phyloP scores from a whole-genome alignment of 1,140 invertebrate species.

The Drosophila virilis region DNA sequence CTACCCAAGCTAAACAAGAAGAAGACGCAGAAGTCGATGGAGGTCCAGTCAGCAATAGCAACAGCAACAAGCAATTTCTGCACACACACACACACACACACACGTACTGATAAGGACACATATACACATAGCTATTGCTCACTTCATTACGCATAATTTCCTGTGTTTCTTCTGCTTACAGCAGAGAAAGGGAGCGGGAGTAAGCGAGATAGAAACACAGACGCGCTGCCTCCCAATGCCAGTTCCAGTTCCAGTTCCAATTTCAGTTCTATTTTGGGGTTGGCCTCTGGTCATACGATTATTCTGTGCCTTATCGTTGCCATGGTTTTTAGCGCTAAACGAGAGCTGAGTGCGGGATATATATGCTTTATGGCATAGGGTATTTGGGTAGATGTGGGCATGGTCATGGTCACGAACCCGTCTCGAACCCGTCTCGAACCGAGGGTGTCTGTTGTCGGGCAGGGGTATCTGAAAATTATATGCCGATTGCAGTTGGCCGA shows the following conservation, averaged over 20 bases:
- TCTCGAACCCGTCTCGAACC: constrained; percentile 20
- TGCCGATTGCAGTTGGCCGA: constrained; percentile 77
- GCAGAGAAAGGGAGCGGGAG: constrained; percentile 1
- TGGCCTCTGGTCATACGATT: constrained; percentile 24
- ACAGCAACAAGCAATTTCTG: constrained; percentile 66
- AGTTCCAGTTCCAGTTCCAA: constrained; percentile 1
- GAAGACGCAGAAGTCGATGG: constrained; percentile 14
- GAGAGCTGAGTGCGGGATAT: constrained; percentile 48
- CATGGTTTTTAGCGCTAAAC: constrained; percentile 54
- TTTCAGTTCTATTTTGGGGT: constrained; percentile 6
- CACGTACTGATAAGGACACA: constrained; percentile 38
- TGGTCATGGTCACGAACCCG: constrained; percentile 28
- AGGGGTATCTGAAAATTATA: constrained; percentile 65
- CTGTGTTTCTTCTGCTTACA: constrained; percentile 54
- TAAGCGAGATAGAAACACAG: neutral
- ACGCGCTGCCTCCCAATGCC: neutral
- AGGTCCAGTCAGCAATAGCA: constrained; percentile 37
- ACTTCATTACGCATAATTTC: constrained; percentile 82
- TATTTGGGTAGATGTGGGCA: neutral
- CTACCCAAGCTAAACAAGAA: constrained; percentile 62
- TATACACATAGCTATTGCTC: constrained; percentile 60
- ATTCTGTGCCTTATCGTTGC: constrained; percentile 60
- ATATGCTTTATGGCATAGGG: neutral
- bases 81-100: constrained; percentile 52
- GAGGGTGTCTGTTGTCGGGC: constrained; percentile 46